Conservation (phyloP, 2,113 vertebrate species). For the Morone saxatilis region DNA sequence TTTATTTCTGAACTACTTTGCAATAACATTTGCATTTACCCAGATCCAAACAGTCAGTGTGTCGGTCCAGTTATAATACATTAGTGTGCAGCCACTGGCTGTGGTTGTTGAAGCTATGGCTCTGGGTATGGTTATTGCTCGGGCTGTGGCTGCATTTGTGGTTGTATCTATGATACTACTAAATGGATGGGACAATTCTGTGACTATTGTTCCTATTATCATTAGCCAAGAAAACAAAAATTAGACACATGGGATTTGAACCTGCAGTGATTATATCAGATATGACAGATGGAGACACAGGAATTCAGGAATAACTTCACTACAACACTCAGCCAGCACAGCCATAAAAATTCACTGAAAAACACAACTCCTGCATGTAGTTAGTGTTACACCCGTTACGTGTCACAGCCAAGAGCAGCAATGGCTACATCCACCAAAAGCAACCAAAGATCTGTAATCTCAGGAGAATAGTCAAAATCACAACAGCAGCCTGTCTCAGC, state of each 20-base stretch:
- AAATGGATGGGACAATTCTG: background rate
- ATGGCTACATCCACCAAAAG: background rate
- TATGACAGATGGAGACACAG: background rate
- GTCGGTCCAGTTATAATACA: background rate
- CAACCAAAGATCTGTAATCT: background rate
- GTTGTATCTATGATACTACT: background rate
- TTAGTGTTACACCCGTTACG: background rate
- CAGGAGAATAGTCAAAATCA: background rate
- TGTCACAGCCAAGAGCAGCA: background rate
- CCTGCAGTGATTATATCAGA: background rate
- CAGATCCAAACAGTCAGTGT: background rate
- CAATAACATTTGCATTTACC: background rate
- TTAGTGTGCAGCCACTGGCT: too few species aligned
- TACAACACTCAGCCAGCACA: too few species aligned
- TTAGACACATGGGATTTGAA: background rate
- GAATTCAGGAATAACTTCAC: too few species aligned
- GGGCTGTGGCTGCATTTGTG: too few species aligned
- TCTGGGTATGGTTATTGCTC: too few species aligned
- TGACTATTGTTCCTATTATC: background rate
- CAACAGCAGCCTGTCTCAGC: background rate
- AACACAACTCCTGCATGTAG: background rate
- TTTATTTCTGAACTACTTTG: background rate
- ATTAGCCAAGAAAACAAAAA: background rate
- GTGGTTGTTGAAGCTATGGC: too few species aligned
- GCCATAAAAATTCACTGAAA: too few species aligned